phyloP scores from a whole-genome alignment of 2,797 vertebrate species.

The Leptatherina wallacei region DNA sequence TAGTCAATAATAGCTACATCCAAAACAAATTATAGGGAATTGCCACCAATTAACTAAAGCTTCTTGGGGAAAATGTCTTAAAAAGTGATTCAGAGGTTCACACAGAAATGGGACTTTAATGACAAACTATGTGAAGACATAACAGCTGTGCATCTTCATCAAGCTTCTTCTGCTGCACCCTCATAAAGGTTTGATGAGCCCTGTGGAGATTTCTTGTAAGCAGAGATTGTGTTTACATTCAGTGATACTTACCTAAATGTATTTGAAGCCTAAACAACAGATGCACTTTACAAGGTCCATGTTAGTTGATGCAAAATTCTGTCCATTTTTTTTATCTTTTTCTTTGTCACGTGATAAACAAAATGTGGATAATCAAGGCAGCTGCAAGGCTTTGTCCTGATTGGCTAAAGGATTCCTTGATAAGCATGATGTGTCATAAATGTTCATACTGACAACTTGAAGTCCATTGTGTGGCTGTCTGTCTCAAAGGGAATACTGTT shows the following conservation, averaged over 20 bases:
- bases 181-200: not conserved
- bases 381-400: no score
- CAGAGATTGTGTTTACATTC: not conserved
- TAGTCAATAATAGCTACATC: slow-evolving; percentile 59
- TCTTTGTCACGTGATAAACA: no score
- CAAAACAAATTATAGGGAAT: slow-evolving; percentile 67
- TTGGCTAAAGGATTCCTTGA: not conserved
- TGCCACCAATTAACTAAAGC: slow-evolving; percentile 51
- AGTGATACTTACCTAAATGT: not conserved
- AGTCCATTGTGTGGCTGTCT: not conserved
- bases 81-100: slow-evolving; percentile 17
- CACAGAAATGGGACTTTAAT: slow-evolving; percentile 32
- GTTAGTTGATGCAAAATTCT: not conserved
- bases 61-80: slow-evolving; percentile 26
- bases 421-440: not conserved
- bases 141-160: slow-evolving; percentile 30
- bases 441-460: not conserved
- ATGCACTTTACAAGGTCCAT: not conserved
- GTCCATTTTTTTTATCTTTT: not conserved
- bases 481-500: not conserved
- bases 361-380: no score
- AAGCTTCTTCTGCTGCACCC: no score
- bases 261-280: not conserved
- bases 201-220: not conserved
- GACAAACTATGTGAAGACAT: slow-evolving; percentile 9